A percentile compares a stretch with the other conserved stretches of the same genome.
Conservation (phyloP, 1,140 invertebrate species). For the Drosophila sturtevanti region DNA sequence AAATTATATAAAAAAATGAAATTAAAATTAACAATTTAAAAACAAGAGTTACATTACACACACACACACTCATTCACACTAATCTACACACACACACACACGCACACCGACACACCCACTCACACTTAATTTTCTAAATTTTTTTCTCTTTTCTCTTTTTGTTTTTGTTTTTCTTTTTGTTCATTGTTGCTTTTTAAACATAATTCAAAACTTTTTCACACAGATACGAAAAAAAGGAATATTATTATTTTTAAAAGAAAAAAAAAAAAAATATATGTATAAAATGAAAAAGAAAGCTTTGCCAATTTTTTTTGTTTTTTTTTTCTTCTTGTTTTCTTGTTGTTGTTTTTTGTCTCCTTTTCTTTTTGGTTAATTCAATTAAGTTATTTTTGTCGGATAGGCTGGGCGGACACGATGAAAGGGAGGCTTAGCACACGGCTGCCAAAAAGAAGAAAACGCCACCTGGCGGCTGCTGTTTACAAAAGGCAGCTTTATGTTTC, state of each 20-base stretch:
- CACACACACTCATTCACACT: no score
- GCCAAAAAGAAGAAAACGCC: slow-evolving; percentile 20
- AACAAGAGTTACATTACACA: neutral
- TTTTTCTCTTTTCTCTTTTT: no score
- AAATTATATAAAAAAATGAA: slow-evolving; percentile 24
- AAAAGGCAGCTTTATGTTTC: slow-evolving; percentile 68
- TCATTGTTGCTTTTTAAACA: slow-evolving; percentile 54
- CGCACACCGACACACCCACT: slow-evolving; percentile 5
- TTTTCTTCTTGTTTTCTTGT: slow-evolving; percentile 19
- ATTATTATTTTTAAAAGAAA: neutral
- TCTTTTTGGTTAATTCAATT: slow-evolving; percentile 20
- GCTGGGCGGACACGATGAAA: slow-evolving; percentile 28
- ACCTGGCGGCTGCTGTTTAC: slow-evolving; percentile 55
- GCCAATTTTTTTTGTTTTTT: slow-evolving; percentile 14
- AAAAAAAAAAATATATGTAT: slow-evolving; percentile 21
- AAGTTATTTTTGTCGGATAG: slow-evolving; percentile 39
- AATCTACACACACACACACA: slow-evolving; percentile 15
- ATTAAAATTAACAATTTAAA: neutral
- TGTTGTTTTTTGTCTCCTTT: neutral
- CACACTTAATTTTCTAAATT: neutral
- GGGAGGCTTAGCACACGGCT: neutral
- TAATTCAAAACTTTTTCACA: neutral
- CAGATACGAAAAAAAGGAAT: neutral
- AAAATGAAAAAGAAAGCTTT: slow-evolving; percentile 23
- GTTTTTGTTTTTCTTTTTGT: slow-evolving; percentile 44